A percentile compares a stretch with the other conserved stretches of the same genome.
These are phyloP conservation scores for Coecobrya sp. DNA, from an alignment of 2,888 invertebrate genomes.

Conservation along the genomic window DNA sequence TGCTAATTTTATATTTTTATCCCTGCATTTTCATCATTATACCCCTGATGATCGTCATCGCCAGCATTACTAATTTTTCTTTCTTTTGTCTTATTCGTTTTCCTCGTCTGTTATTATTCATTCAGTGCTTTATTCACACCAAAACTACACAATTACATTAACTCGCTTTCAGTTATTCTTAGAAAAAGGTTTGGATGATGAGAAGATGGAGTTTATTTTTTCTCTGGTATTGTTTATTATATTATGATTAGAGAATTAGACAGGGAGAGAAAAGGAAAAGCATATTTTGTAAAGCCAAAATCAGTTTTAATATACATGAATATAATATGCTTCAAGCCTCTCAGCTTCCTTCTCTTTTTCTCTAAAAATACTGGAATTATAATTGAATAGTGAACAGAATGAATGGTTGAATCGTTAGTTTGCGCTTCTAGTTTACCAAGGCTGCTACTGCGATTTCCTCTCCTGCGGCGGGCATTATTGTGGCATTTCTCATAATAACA, in stretches of 20 bases:
- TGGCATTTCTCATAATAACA: background rate
- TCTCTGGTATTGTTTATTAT: background rate
- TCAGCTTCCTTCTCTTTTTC: background rate
- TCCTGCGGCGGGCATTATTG: background rate
- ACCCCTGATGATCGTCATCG: constrained; percentile 9
- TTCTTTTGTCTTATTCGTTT: constrained; percentile 67
- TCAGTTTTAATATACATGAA: background rate
- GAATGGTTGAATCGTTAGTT: background rate
- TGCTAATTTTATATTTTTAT: constrained; percentile 54
- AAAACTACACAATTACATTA: constrained; percentile 79
- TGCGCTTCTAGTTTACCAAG: too few relatives aligned
- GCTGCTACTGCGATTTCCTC: background rate
- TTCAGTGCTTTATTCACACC: constrained; percentile 59
- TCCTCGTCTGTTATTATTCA: background rate
- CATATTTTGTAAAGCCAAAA: background rate
- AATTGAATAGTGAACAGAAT: background rate
- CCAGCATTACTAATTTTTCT: constrained; percentile 39
- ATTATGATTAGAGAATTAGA: background rate
- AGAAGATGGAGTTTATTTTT: constrained; percentile 46
- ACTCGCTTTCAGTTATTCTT: background rate
- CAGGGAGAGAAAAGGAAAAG: background rate
- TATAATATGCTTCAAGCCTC: too few relatives aligned
- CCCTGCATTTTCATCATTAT: constrained; percentile 19
- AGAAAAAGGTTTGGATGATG: constrained; percentile 8
- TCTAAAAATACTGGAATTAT: background rate